Percentiles rank a stretch among this genome's conserved stretches.
Evolutionary conservation across 2,888 invertebrate genomes (phyloP).

Genomic region (Bhutanitis thaidina): DNA sequence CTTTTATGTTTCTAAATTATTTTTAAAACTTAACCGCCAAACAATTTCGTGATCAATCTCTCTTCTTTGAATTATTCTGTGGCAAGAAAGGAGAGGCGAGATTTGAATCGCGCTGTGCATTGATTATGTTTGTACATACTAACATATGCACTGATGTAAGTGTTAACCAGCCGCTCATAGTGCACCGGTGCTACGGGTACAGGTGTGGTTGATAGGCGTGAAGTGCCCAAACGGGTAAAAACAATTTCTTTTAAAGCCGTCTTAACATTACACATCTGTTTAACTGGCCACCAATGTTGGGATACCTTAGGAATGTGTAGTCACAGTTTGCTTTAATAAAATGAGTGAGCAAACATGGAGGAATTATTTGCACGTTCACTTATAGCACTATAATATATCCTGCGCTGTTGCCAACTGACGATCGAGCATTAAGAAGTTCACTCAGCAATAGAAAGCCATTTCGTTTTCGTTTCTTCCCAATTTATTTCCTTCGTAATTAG

Average conservation of each 20-base stretch:
- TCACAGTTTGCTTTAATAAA: constrained; percentile 9
- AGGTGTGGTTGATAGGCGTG: constrained; percentile 41
- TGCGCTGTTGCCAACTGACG: too few relatives aligned
- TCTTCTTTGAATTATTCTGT: too few relatives aligned
- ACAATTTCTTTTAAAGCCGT: constrained; percentile 21
- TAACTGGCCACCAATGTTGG: constrained; percentile 15
- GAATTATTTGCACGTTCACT: too few relatives aligned
- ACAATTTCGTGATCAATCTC: too few relatives aligned
- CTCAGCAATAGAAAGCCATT: neutral
- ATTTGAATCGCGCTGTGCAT: constrained; percentile 21
- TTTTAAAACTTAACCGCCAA: too few relatives aligned
- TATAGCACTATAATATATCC: too few relatives aligned
- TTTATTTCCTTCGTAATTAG: neutral
- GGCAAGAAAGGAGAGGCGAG: constrained; percentile 6
- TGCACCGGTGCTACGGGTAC: constrained; percentile 40
- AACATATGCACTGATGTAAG: constrained; percentile 55
- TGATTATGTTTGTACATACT: constrained; percentile 51
- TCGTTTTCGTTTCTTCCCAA: neutral
- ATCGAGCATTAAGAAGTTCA: too few relatives aligned
- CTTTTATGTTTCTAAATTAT: too few relatives aligned
- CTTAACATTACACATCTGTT: constrained; percentile 16
- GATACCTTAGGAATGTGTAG: constrained; percentile 7
- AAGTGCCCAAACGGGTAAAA: constrained; percentile 20
- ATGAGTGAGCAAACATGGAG: too few relatives aligned
- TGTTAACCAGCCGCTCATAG: constrained; percentile 53